phyloP scores from a whole-genome alignment of 1,140 invertebrate species.

The Artemia franciscana region DNA sequence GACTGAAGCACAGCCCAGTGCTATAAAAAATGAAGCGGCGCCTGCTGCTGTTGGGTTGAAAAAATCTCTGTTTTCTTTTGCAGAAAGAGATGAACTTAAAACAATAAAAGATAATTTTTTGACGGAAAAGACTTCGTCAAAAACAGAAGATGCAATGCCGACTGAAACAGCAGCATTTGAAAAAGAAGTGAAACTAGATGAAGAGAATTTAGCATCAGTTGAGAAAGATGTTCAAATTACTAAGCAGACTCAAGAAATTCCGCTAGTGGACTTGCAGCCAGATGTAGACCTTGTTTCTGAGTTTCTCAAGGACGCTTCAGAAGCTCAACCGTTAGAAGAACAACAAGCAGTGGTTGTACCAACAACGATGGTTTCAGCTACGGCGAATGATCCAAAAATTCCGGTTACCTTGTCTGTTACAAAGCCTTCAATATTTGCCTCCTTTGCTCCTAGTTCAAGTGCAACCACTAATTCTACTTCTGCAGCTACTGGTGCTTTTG shows the following conservation, averaged over 20 bases:
- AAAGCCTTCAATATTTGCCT: no score
- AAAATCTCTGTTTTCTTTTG: neutral
- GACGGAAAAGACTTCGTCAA: neutral
- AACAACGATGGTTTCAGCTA: neutral
- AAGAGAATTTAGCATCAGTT: no score
- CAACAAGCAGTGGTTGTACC: neutral
- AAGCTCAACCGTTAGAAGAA: neutral
- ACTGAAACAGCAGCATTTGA: no score
- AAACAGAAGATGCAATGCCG: neutral
- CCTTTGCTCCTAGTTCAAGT: no score
- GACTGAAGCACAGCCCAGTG: no score
- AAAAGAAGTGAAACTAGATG: no score
- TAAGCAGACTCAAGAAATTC: no score
- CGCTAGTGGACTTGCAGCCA: no score
- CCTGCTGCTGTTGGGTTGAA: neutral
- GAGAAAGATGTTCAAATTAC: no score
- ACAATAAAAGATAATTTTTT: neutral
- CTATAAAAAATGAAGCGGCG: neutral
- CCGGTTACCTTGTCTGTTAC: neutral
- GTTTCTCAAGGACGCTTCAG: neutral
- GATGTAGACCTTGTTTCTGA: neutral
- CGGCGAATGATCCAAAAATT: neutral
- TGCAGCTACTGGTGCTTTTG: neutral
- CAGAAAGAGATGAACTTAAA: neutral
- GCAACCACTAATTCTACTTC: no score